Conservation (phyloP, 2,888 invertebrate species). For the Molorchus minor region DNA sequence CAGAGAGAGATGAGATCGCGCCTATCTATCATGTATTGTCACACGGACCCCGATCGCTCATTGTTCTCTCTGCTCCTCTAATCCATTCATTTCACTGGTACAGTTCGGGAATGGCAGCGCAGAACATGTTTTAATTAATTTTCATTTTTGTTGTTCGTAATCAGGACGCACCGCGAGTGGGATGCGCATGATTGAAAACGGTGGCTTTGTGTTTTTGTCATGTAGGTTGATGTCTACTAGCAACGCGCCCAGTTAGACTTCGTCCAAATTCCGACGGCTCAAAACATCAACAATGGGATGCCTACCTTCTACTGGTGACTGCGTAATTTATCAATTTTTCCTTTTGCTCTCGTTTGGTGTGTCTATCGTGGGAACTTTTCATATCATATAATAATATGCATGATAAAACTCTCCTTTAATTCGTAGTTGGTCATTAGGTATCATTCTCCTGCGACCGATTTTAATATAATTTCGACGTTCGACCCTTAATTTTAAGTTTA, state of each 20-base stretch:
- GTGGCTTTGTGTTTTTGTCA: constrained; percentile 56
- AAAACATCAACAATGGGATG: constrained; percentile 27
- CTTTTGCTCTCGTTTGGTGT: constrained; percentile 8
- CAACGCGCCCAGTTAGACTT: constrained; percentile 25
- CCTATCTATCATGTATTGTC: constrained; percentile 64
- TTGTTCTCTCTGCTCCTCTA: constrained; percentile 60
- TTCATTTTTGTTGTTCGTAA: constrained; percentile 56
- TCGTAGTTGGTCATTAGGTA: no score
- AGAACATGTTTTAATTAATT: constrained; percentile 61
- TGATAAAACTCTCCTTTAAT: no score
- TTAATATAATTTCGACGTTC: no score
- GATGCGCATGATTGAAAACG: constrained; percentile 56
- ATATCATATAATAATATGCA: no score
- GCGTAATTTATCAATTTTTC: constrained; percentile 27
- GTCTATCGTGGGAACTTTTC: constrained; percentile 12
- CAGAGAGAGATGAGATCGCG: constrained; percentile 60
- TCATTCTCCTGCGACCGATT: no score
- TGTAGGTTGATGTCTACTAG: constrained; percentile 45
- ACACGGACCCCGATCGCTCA: constrained; percentile 61
- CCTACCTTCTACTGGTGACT: constrained; percentile 23
- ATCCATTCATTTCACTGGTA: constrained; percentile 54
- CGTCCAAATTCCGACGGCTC: constrained; percentile 23
- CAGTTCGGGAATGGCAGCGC: constrained; percentile 56
- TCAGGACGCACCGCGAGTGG: constrained; percentile 48
- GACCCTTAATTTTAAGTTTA: no score